Base-by-base conservation (phyloP, 2,113 vertebrate genomes). In the Antennarius striatus region DNA sequence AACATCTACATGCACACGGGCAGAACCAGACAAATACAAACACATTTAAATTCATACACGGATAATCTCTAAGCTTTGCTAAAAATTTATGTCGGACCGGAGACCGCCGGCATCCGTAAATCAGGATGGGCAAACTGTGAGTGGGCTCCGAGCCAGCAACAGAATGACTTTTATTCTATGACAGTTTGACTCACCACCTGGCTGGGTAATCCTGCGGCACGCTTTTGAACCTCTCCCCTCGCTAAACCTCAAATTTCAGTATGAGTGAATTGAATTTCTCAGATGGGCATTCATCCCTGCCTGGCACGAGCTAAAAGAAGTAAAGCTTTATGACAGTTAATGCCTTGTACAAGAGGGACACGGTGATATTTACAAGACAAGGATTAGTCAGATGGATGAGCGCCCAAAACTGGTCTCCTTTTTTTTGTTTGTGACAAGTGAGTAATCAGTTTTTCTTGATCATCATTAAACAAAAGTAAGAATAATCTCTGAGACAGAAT, bases 171-270 rank as follows among this genome's bases (percentile, higher is more conserved):
- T 77, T 47, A 48, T 65, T 73, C 64, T 52, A 68, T 9, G 36
- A 62, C 72, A 54, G 67, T 77, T 59, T 66, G 79, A 63, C 68
- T 83, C 81, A n/a, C 73, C 84, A 85, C 84, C 84, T 85, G 82
- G 75, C 58, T 3, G 64, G 58, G 64, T 83, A 80, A 77, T 81
- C 78, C 75, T 68, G 52, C 36, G 3, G 30, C 65, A 40, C 6
- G 53, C 66, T 55, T 74, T 16, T 63, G 47, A 66, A 65, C 61
- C 10, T 58, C 64, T 56, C 40, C 13, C n/a, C 32, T 13, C 6
- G 16, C 57, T 56, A 57, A 83, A 56, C 54, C 54, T 66, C 29
- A 36, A 30, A 43, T 69, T 77, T 77, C 67, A 63, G 15, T 79
- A 52, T 60, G 62, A 75, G 45, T 40, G 71, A 73, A 72, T 3